phyloP scores from a whole-genome alignment of 2,888 invertebrate genomes.

The Euplagia quadripunctaria region DNA sequence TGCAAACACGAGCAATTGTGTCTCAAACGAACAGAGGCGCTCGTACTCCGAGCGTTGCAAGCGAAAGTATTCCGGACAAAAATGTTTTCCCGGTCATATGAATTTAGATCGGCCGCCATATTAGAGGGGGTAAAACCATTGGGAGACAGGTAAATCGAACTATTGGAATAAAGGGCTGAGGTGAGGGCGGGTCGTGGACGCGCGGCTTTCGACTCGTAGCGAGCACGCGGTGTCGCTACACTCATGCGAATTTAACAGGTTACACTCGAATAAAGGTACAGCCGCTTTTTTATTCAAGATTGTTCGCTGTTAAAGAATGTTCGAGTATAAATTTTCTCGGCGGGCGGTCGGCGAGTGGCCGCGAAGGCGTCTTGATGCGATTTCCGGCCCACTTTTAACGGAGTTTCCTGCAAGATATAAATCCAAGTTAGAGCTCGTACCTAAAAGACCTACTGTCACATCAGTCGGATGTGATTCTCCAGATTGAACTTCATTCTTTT shows the following conservation, averaged over 20 bases:
- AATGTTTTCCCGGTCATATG: slow-evolving; percentile 83
- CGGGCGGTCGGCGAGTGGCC: slow-evolving; percentile 65
- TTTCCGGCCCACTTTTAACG: slow-evolving; percentile 81
- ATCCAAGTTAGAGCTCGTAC: slow-evolving; percentile 73
- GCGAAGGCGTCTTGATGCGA: slow-evolving; percentile 80
- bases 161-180: slow-evolving; percentile 71
- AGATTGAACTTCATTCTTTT: slow-evolving; percentile 43
- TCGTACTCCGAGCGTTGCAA: slow-evolving; percentile 58
- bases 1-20: slow-evolving; percentile 85
- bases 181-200: slow-evolving; percentile 53
- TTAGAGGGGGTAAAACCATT: slow-evolving; percentile 78
- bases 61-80: slow-evolving; percentile 77
- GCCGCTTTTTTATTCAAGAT: slow-evolving; percentile 38
- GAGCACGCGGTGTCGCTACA: slow-evolving; percentile 61
- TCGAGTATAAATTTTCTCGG: slow-evolving; percentile 63
- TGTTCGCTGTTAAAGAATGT: slow-evolving; percentile 44
- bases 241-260: slow-evolving; percentile 58
- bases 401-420: slow-evolving; percentile 77
- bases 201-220: slow-evolving; percentile 57
- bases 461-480: slow-evolving; percentile 52
- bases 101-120: slow-evolving; percentile 82
- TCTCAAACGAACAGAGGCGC: slow-evolving; percentile 79
- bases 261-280: slow-evolving; percentile 50
- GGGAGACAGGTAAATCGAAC: slow-evolving; percentile 78
- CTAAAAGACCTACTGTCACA: slow-evolving; percentile 54